Conservation (phyloP, 1,140 invertebrate species). For the Cydia fagiglandana region DNA sequence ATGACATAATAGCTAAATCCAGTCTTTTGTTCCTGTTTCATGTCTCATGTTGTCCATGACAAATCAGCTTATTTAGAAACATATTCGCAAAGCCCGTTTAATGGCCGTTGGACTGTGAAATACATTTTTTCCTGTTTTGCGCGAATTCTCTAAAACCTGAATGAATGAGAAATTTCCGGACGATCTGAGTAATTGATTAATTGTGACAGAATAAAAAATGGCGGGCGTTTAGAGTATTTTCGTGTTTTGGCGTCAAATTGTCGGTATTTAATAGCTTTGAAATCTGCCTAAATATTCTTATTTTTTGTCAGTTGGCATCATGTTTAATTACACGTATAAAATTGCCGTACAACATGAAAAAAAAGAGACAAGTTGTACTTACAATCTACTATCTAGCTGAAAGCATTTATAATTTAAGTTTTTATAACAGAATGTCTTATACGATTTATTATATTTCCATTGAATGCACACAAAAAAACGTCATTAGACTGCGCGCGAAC, state of each 20-base stretch:
- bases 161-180: slow-evolving; percentile 2
- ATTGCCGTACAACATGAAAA: too few species aligned
- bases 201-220: slow-evolving; percentile 3
- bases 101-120: background rate
- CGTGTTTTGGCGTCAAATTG: background rate
- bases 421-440: too few species aligned
- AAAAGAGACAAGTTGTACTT: too few species aligned
- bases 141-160: slow-evolving; percentile 1
- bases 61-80: slow-evolving; percentile 4
- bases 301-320: background rate
- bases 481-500: too few species aligned
- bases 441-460: too few species aligned
- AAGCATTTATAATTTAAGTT: too few species aligned
- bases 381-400: too few species aligned
- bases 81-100: background rate
- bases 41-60: too few species aligned
- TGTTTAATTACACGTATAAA: background rate
- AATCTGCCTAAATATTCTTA: background rate
- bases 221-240: background rate
- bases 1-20: background rate
- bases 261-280: background rate
- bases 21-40: background rate
- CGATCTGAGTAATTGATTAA: slow-evolving; percentile 11
- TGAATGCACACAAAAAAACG: too few species aligned
- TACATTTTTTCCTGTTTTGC: background rate